These are phyloP conservation scores for Psophia crepitans DNA, from an alignment of 2,113 vertebrate genomes.

Conservation along the genomic window DNA sequence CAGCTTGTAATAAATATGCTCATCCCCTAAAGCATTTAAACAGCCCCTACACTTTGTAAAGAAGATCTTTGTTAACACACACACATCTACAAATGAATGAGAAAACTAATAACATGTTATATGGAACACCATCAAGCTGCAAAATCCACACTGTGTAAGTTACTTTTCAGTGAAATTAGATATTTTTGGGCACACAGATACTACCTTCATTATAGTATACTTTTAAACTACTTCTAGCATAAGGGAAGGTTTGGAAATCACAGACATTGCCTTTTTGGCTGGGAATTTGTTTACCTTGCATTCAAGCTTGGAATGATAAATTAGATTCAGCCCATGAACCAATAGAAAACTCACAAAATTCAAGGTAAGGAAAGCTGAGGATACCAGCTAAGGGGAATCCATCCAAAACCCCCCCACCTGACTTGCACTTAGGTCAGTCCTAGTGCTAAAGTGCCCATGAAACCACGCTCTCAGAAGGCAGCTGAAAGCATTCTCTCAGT, in stretches of 20 bases:
- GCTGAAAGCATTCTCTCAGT: background rate
- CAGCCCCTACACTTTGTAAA: background rate
- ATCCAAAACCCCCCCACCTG: background rate
- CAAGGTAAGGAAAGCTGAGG: background rate
- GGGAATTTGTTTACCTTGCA: background rate
- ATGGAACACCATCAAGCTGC: background rate
- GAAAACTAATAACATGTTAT: background rate
- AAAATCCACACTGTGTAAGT: background rate
- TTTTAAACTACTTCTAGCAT: background rate
- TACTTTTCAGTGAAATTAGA: background rate
- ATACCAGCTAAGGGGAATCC: background rate
- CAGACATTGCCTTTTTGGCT: background rate
- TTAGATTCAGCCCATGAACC: background rate
- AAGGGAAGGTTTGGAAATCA: background rate
- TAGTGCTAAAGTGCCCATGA: background rate
- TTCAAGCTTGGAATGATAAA: background rate
- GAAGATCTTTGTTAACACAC: background rate
- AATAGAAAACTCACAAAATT: background rate
- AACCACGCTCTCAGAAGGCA: background rate
- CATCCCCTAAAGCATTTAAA: conserved; percentile 34
- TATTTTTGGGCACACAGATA: background rate
- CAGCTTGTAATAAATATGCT: background rate
- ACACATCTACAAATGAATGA: background rate
- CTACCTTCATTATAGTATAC: background rate
- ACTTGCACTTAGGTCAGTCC: background rate